Evolutionary conservation across 2,888 invertebrate species (phyloP), one percentile per base, ranked within the genome.

Genomic region (Synanthedon vespiformis): DNA sequence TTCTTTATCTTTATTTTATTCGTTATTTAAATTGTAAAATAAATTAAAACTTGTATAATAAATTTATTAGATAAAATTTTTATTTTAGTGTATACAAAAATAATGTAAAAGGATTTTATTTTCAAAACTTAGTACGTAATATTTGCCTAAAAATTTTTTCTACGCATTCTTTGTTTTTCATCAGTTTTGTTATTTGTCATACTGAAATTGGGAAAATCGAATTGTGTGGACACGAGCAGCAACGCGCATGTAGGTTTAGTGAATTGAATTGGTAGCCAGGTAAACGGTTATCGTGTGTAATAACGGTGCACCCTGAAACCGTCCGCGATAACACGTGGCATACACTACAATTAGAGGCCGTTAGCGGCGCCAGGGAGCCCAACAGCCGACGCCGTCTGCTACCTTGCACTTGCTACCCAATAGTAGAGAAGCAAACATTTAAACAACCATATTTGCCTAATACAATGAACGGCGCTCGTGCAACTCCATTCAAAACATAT

Each of bases 121-220:
- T 34, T 34, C 34, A 34, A 10, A 34, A 2, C 6, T 10, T 10
- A 8, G 6, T 27, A 34, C 34, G 10, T 34, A 34, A 10, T 8
- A 34, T 10, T 10, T 34, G 6, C 34, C 34, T 22, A 5, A 34
- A 34, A 34, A 34, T 10, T 3, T 8, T 34, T 34, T 22, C 34
- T 34, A 22, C 34, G 8, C 34, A 44, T 44, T 44, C 14, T 44
- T 11, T 44, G n/a, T 44, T 44, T 44, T 44, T 44, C 44, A 44
- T 34, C 34, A 34, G 34, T 34, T 34, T 49, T 53, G 53, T 54
- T 56, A 56, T 59, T 55, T 57, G 56, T 57, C 57, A 59, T 57
- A 72, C 68, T 22, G 67, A 64, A 74, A 76, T 75, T 74, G 74
- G 78, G 75, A 67, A 77, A 79, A 75, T 69, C 76, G 77, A 77